Percentiles rank a stretch among this genome's conserved stretches.
Conservation (phyloP, 2,888 invertebrate genomes). For the Cryptosula pallasiana region DNA sequence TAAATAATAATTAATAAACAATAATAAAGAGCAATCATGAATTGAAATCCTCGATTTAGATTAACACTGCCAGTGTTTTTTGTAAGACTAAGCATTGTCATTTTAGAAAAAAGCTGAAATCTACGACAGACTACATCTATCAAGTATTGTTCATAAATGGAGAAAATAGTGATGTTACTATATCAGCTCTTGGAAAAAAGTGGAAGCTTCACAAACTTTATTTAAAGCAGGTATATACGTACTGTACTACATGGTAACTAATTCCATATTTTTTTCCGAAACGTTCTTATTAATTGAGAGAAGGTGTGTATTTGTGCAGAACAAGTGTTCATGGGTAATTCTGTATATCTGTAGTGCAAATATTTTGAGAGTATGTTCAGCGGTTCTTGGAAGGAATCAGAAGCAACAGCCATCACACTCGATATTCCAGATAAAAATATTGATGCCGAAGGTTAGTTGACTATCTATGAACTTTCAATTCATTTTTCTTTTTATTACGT, state of each 20-base stretch:
- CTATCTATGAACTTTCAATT: not conserved
- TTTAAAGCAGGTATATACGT: conserved; percentile 62
- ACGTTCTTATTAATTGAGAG: too few species aligned
- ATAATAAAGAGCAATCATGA: too few species aligned
- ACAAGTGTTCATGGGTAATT: too few species aligned
- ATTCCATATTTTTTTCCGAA: too few species aligned
- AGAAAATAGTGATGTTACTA: conserved; percentile 69
- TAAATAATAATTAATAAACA: too few species aligned
- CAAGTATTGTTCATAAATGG: conserved; percentile 71
- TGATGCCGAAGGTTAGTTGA: conserved; percentile 61
- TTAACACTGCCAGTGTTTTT: too few species aligned
- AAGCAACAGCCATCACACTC: conserved; percentile 63
- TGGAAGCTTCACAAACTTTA: conserved; percentile 75
- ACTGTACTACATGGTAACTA: too few species aligned
- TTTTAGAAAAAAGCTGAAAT: conserved; percentile 63
- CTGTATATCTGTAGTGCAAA: conserved; percentile 59
- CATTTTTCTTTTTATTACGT: not conserved
- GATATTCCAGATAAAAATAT: conserved; percentile 69
- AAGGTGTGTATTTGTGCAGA: too few species aligned
- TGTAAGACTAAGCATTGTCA: too few species aligned
- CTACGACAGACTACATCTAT: conserved; percentile 73
- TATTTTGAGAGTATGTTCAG: conserved; percentile 77
- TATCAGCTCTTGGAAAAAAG: conserved; percentile 65
- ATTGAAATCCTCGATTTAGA: too few species aligned
- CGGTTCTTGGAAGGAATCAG: conserved; percentile 70